Conservation (phyloP, 2,888 invertebrate species). For the Cerceris rybyensis region DNA sequence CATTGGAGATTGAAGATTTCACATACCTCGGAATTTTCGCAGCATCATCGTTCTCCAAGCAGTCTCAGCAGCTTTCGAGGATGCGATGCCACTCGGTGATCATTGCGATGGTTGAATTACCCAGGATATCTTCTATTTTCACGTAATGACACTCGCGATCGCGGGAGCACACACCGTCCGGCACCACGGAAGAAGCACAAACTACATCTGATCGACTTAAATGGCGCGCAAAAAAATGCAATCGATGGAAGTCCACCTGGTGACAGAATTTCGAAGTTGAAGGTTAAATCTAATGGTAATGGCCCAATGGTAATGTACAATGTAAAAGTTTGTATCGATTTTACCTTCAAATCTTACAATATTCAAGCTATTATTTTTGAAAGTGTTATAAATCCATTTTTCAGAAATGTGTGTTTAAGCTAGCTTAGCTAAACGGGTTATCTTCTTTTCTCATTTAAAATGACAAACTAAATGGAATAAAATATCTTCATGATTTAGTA, state of each 20-base stretch:
- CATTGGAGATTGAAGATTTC: too few species aligned
- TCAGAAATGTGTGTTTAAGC: too few species aligned
- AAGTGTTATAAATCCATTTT: too few species aligned
- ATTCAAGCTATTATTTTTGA: neutral
- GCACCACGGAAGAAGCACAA: conserved; percentile 20
- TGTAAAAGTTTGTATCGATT: neutral
- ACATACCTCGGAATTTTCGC: neutral
- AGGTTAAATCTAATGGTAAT: too few species aligned
- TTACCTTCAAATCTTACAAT: conserved; percentile 6
- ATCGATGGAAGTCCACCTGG: conserved; percentile 25
- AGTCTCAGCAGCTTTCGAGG: neutral
- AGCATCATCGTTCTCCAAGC: neutral
- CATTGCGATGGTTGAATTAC: conserved; percentile 26
- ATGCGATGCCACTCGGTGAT: conserved; percentile 29
- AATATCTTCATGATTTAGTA: too few species aligned
- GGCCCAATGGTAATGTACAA: conserved; percentile 17
- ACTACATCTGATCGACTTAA: conserved; percentile 30
- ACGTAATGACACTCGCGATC: conserved; percentile 39
- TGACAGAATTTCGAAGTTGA: conserved; percentile 9
- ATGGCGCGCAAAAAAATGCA: conserved; percentile 33
- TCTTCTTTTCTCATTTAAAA: too few species aligned
- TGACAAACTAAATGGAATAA: too few species aligned
- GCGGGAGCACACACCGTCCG: conserved; percentile 19
- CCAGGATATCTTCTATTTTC: conserved; percentile 29
- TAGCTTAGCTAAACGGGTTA: too few species aligned